These are phyloP conservation scores for Cataglyphis cursor DNA, from an alignment of 2,888 invertebrate species.

Conservation along the genomic window DNA sequence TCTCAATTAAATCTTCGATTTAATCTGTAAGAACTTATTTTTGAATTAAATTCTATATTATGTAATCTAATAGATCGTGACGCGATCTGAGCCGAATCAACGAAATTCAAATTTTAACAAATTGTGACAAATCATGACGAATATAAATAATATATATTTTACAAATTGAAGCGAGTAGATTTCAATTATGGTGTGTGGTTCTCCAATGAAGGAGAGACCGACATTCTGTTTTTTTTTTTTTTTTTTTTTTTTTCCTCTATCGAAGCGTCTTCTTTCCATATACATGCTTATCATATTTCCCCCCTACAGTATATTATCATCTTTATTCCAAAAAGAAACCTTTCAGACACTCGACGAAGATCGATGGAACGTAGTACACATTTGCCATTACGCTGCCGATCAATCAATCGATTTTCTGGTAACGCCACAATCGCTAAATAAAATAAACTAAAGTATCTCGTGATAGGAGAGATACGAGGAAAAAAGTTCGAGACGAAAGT, in stretches of 20 bases:
- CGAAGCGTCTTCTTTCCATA: not conserved
- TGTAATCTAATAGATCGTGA: not conserved
- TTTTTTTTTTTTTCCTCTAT: not conserved
- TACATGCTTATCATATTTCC: slow-evolving; percentile 5
- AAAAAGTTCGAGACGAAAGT: slow-evolving; percentile 7
- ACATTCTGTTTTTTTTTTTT: slow-evolving; percentile 1
- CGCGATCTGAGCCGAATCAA: not conserved
- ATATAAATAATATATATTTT: slow-evolving; percentile 1
- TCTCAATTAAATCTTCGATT: not conserved
- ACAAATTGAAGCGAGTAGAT: slow-evolving; percentile 13
- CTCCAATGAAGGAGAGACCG: slow-evolving; percentile 27
- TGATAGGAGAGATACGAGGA: not conserved
- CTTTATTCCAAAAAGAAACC: not conserved
- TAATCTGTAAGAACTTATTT: slow-evolving; percentile 9
- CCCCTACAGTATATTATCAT: not conserved
- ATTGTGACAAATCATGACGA: not conserved
- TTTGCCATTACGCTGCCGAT: slow-evolving; percentile 41
- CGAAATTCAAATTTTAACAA: not conserved
- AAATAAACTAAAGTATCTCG: slow-evolving; percentile 19
- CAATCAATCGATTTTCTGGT: slow-evolving; percentile 29
- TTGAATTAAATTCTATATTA: slow-evolving; percentile 37
- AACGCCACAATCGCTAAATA: not conserved
- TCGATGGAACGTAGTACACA: slow-evolving; percentile 27
- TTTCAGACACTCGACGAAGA: slow-evolving; percentile 54
- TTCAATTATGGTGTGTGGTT: slow-evolving; percentile 10